Percentiles rank a stretch among this genome's conserved stretches.
These are phyloP conservation scores for Caenorhabditis latens DNA, from an alignment of 1,140 invertebrate genomes.

Conservation along the genomic window DNA sequence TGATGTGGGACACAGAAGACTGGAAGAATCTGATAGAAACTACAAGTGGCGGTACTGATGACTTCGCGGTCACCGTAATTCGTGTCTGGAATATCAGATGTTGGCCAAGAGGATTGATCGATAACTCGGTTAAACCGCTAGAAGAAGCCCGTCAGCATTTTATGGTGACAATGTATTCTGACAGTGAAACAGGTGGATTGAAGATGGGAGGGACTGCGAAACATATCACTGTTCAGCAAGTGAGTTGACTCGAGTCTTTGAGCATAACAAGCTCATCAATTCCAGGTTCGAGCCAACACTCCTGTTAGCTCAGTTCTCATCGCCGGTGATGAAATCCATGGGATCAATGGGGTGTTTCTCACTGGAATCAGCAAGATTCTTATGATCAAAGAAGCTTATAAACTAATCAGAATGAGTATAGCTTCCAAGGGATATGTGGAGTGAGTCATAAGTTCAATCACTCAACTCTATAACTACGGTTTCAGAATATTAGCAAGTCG, in stretches of 20 bases:
- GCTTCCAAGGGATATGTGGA: neutral
- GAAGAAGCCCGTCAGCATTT: neutral
- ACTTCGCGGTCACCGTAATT: neutral
- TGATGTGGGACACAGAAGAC: neutral
- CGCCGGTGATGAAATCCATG: neutral
- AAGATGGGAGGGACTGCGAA: neutral
- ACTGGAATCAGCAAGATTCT: neutral
- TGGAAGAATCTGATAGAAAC: too few relatives aligned
- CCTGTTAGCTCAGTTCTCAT: neutral
- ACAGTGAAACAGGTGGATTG: neutral
- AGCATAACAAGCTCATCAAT: neutral
- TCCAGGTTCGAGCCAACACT: neutral
- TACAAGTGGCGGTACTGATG: too few relatives aligned
- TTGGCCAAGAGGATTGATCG: neutral
- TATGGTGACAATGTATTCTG: neutral
- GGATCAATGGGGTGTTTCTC: neutral
- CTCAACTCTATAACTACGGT: too few relatives aligned
- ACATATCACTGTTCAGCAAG: neutral
- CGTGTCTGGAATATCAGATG: constrained; percentile 19
- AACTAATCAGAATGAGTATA: neutral
- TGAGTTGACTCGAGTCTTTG: neutral
- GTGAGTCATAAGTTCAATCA: neutral
- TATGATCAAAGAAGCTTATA: neutral
- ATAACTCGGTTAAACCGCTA: neutral
- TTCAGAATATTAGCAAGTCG: neutral